phyloP scores from a whole-genome alignment of 2,888 invertebrate genomes.

The Lepidocyrtinus sp. region DNA sequence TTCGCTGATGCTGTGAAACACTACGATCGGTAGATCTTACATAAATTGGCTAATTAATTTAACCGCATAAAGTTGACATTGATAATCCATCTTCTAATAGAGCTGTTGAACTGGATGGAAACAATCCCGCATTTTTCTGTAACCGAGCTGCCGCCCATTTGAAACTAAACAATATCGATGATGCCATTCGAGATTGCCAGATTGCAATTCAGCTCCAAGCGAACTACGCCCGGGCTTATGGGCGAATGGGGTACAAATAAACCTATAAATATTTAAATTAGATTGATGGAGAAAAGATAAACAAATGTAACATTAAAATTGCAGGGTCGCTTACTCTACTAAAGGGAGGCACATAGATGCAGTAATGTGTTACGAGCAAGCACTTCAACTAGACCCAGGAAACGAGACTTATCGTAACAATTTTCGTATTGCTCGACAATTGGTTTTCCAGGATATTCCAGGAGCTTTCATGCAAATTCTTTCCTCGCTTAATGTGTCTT shows the following conservation, averaged over 20 bases:
- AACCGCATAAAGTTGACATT: background rate
- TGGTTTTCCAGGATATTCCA: slow-evolving; percentile 80
- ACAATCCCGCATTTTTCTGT: slow-evolving; percentile 95
- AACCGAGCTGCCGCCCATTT: slow-evolving; percentile 97
- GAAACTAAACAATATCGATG: slow-evolving; percentile 86
- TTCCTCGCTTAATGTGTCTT: background rate
- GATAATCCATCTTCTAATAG: slow-evolving; percentile 74
- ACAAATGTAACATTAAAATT: slow-evolving; percentile 27
- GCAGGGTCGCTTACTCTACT: slow-evolving; percentile 84
- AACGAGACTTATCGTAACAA: slow-evolving; percentile 93
- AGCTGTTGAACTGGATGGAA: slow-evolving; percentile 89
- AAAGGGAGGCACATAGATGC: slow-evolving; percentile 88
- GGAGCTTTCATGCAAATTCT: slow-evolving; percentile 41
- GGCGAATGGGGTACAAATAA: slow-evolving; percentile 83
- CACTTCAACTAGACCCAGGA: slow-evolving; percentile 90
- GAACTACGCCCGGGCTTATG: slow-evolving; percentile 94
- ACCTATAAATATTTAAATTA: background rate
- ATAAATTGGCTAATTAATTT: background rate
- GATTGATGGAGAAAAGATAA: background rate
- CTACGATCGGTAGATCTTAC: slow-evolving; percentile 82
- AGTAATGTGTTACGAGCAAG: slow-evolving; percentile 87
- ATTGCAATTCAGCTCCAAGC: slow-evolving; percentile 88
- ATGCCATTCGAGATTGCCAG: slow-evolving; percentile 92
- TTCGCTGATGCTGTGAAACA: slow-evolving; percentile 86
- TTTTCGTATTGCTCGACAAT: slow-evolving; percentile 75